Evolutionary conservation across 2,888 invertebrate species (phyloP).

Genomic region (Monoplex corrugatus): DNA sequence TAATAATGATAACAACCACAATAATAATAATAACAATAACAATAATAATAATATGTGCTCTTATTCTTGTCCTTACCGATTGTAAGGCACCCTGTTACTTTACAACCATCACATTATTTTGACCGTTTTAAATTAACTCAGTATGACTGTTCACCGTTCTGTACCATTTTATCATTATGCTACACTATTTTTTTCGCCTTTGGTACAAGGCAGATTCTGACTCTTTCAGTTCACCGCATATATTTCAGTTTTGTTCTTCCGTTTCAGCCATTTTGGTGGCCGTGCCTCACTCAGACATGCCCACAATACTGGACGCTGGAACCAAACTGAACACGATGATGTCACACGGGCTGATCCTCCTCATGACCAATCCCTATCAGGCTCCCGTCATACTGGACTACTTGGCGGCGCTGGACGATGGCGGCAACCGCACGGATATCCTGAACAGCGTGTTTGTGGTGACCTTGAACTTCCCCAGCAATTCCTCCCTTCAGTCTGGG

Average conservation of each 20-base stretch:
- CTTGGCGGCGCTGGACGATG: neutral
- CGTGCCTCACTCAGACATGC: conserved; percentile 42
- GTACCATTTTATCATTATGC: neutral
- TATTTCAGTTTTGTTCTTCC: neutral
- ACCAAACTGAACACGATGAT: conserved; percentile 45
- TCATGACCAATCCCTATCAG: conserved; percentile 52
- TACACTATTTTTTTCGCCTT: neutral
- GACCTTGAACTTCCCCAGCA: neutral
- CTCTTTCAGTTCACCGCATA: neutral
- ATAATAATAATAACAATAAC: no score
- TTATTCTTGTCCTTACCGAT: no score
- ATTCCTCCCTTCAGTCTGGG: neutral
- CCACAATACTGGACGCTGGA: conserved; percentile 42
- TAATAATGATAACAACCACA: no score
- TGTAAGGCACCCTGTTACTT: no score
- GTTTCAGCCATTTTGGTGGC: neutral
- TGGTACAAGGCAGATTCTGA: no score
- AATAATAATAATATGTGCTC: no score
- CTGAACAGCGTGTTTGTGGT: conserved; percentile 41
- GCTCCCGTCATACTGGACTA: neutral
- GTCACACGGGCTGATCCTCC: conserved; percentile 49
- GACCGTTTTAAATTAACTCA: neutral
- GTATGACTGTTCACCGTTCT: neutral
- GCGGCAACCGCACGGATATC: neutral
- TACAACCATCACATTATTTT: neutral